Percentiles rank a stretch among this genome's conserved stretches.
Conservation (phyloP, 2,113 vertebrate species). For the Rissa tridactyla region DNA sequence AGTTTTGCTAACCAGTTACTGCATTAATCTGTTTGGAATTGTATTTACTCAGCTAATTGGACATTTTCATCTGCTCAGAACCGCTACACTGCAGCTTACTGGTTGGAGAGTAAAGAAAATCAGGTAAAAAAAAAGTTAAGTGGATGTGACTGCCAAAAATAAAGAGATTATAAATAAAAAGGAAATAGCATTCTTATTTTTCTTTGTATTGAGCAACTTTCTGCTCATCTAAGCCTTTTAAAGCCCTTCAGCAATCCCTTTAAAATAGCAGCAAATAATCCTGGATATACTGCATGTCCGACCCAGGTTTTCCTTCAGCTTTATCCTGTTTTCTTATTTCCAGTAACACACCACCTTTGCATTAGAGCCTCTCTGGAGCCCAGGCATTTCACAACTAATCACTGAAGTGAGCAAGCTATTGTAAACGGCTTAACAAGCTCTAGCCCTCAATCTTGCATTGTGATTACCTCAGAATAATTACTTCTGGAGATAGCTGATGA, state of each 20-base stretch:
- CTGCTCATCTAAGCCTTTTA: not conserved
- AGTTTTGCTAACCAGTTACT: conserved; percentile 2
- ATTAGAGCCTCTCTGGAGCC: not conserved
- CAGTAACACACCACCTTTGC: not conserved
- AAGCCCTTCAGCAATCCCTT: not conserved
- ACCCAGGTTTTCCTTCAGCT: not conserved
- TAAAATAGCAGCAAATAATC: not conserved
- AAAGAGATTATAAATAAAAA: not conserved
- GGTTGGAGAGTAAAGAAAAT: not conserved
- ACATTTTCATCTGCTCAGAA: not conserved
- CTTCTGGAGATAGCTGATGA: conserved; percentile 1
- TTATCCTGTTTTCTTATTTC: not conserved
- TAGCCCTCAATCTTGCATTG: not conserved
- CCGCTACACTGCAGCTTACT: not conserved
- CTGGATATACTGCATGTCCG: not conserved
- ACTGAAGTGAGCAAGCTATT: not conserved
- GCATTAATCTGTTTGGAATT: not conserved
- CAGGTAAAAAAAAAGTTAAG: not conserved
- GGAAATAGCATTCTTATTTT: not conserved
- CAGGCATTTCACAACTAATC: not conserved
- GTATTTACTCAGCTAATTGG: not conserved
- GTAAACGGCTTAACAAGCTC: conserved; percentile 9
- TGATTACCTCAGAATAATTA: conserved; percentile 43
- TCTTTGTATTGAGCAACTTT: not conserved
- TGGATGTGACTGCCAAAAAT: not conserved